These are phyloP conservation scores for Amiota mariae DNA, from an alignment of 2,888 invertebrate genomes.

Conservation along the genomic window DNA sequence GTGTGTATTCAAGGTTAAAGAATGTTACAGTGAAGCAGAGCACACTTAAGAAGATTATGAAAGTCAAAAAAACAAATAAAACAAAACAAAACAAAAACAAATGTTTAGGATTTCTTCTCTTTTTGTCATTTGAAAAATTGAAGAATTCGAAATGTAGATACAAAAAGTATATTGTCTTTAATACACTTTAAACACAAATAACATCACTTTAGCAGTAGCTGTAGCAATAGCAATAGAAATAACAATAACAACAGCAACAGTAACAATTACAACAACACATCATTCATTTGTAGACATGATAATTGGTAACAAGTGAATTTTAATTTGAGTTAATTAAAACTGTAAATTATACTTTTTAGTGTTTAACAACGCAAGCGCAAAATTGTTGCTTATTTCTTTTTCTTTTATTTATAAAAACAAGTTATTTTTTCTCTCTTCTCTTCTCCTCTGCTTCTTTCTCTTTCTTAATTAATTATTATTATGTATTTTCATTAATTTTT, in stretches of 20 bases:
- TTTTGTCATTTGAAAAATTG: too few species aligned
- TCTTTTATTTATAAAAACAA: slow-evolving; percentile 6
- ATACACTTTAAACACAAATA: slow-evolving; percentile 8
- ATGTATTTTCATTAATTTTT: slow-evolving; percentile 4
- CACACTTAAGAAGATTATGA: not conserved
- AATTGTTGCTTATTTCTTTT: not conserved
- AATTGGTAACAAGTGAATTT: slow-evolving; percentile 24
- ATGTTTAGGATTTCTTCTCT: too few species aligned
- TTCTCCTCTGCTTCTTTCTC: not conserved
- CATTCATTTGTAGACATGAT: slow-evolving; percentile 15
- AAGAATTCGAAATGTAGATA: too few species aligned
- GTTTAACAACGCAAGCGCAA: not conserved
- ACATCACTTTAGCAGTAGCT: slow-evolving; percentile 6
- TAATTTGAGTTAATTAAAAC: slow-evolving; percentile 29
- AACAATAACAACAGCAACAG: slow-evolving; percentile 24
- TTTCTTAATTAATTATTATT: not conserved
- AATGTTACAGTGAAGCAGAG: not conserved
- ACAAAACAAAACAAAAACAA: too few species aligned
- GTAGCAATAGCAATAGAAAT: slow-evolving; percentile 7
- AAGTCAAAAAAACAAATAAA: too few species aligned
- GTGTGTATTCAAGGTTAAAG: slow-evolving; percentile 1
- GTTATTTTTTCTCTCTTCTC: not conserved
- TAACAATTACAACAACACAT: slow-evolving; percentile 24
- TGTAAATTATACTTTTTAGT: slow-evolving; percentile 21
- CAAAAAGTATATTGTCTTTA: not conserved